Base-by-base conservation (phyloP, 2,888 invertebrate genomes). In the Notodonta dromedarius region DNA sequence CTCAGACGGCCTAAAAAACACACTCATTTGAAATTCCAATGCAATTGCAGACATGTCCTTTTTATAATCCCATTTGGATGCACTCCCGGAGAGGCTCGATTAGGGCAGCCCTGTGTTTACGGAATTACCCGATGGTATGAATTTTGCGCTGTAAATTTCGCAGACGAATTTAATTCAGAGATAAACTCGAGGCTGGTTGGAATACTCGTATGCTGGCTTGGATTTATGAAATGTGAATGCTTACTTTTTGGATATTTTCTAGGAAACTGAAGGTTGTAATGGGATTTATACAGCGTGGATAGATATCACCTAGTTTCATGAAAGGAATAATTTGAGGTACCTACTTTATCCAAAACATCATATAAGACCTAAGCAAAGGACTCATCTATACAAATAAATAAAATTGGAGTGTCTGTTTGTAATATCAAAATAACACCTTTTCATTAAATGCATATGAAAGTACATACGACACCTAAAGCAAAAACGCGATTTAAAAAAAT, bases 11-110 rank as follows among this genome's bases (percentile, higher is more conserved):
- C 87, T 87, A 89, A 91, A 90, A 91, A 91, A 88, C 87, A 84
- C 78, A 84, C 86, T 89, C 90, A 91, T 91, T 90, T 92, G 86
- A 90, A 91, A 87, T 90, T 89, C 89, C 82, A 85, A 90, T 90
- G 89, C 88, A 87, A 80, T 82, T 80, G 79, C 83, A 80, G 78
- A 85, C 86, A 83, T 86, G 87, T 86, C 86, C 86, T 85, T 85
- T 84, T 86, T 84, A 85, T 86, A 87, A 87, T 85, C 84, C 86
- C 79, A 84, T 89, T 89, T 82, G 86, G 80, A 86, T 89, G 86
- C 87, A 84, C 84, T 83, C 77, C 65, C 62, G 61, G 60, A 63
- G 68, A 66, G 68, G 69, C 76, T 66, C 78, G 78, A 78, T 83
- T 82, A 82, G 76, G 70, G 66, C 67, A 61, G 76, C 69, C 71